Conservation (phyloP, 2,888 invertebrate genomes). For the Atethmia centrago region DNA sequence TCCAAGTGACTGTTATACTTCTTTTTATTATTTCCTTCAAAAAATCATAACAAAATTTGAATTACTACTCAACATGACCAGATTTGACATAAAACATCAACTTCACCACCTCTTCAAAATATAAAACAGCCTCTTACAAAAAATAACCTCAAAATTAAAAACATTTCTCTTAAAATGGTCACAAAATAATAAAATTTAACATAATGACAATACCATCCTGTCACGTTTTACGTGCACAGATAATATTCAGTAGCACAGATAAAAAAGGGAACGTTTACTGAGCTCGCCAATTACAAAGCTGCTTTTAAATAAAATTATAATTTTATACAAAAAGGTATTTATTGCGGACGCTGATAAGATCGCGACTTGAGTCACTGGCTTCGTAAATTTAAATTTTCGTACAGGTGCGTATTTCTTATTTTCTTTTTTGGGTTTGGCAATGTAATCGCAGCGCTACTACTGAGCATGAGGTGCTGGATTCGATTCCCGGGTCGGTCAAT, state of each 20-base stretch:
- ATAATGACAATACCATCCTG: constrained; percentile 55
- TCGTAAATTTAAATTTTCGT: constrained; percentile 53
- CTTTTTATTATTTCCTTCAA: neutral
- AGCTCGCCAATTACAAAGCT: constrained; percentile 72
- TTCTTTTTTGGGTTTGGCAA: neutral
- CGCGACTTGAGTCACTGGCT: constrained; percentile 62
- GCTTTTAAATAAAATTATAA: constrained; percentile 78
- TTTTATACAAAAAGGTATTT: constrained; percentile 74
- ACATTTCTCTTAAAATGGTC: constrained; percentile 18
- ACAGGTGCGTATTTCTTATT: constrained; percentile 36
- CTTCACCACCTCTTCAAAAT: neutral
- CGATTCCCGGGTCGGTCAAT: too few relatives aligned
- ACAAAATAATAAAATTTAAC: constrained; percentile 46
- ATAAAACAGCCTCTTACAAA: constrained; percentile 5
- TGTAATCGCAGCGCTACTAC: too few relatives aligned
- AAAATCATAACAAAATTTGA: too few relatives aligned
- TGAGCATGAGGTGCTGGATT: too few relatives aligned
- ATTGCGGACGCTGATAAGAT: constrained; percentile 71
- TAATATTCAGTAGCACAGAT: constrained; percentile 64
- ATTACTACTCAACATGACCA: too few relatives aligned
- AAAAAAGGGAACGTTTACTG: constrained; percentile 67
- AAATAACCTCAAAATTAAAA: constrained; percentile 10
- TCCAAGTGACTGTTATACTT: neutral
- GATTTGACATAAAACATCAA: neutral
- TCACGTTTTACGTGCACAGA: constrained; percentile 63